These are phyloP conservation scores for Micrastur ruficollis DNA, from an alignment of 2,797 vertebrate genomes.

Conservation along the genomic window DNA sequence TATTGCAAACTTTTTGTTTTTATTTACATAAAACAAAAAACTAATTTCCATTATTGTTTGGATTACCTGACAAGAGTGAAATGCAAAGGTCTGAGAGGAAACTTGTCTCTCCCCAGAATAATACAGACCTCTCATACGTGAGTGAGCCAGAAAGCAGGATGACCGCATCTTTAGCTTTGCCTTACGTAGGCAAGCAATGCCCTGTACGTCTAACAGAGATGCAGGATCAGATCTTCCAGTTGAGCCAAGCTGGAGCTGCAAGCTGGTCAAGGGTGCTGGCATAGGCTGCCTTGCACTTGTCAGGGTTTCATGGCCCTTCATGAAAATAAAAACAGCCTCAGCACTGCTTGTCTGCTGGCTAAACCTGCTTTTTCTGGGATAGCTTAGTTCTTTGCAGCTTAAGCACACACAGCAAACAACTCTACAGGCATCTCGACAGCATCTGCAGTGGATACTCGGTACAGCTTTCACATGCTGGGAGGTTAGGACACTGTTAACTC, in stretches of 20 bases:
- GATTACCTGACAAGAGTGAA: constrained; percentile 3
- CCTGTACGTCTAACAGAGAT: neutral
- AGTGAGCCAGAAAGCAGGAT: neutral
- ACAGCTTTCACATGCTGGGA: neutral
- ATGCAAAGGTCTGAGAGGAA: neutral
- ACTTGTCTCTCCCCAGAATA: neutral
- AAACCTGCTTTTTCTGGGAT: neutral
- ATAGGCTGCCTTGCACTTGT: neutral
- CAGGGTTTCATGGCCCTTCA: neutral
- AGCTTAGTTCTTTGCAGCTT: neutral
- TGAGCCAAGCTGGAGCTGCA: neutral
- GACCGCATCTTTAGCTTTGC: neutral
- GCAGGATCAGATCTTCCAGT: neutral
- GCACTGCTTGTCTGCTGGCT: neutral
- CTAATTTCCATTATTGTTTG: constrained; percentile 27
- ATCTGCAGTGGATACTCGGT: accelerated
- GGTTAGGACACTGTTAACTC: neutral
- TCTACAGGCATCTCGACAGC: neutral
- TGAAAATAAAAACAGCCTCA: neutral
- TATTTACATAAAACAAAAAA: constrained; percentile 57
- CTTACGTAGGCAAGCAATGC: neutral
- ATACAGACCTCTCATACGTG: neutral
- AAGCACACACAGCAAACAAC: neutral
- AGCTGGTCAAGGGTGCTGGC: neutral
- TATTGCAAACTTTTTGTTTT: constrained; percentile 37